These are phyloP conservation scores for Dicentrarchus labrax DNA, from an alignment of 2,113 vertebrate species.

Conservation along the genomic window DNA sequence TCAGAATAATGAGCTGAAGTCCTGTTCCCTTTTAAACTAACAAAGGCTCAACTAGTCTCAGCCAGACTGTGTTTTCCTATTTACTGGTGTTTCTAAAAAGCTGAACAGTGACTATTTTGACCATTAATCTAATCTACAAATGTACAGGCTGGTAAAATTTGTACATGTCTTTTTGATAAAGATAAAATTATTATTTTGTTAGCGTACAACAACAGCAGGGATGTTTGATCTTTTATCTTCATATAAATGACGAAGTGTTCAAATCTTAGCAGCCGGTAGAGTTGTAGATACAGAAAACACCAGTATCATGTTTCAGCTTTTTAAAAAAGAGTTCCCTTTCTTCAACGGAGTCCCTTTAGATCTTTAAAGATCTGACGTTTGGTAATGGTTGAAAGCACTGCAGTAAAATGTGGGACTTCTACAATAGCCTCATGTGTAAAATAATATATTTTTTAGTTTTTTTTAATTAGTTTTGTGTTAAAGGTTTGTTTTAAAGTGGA, in stretches of 20 bases:
- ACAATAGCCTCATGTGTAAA: background rate
- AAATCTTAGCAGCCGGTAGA: background rate
- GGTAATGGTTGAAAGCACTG: background rate
- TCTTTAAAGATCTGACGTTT: background rate
- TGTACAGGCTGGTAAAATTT: background rate
- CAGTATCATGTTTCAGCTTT: background rate
- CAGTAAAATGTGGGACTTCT: slow-evolving; percentile 56
- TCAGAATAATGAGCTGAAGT: background rate
- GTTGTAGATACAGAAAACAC: background rate
- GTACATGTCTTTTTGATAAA: background rate
- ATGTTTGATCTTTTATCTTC: background rate
- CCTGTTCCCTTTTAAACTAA: background rate
- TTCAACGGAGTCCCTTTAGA: background rate
- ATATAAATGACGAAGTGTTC: background rate
- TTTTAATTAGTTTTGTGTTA: slow-evolving; percentile 40
- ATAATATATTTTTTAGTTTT: background rate
- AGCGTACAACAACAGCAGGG: background rate
- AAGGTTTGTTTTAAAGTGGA: background rate
- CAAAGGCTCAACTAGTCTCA: too few species aligned
- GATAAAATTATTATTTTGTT: background rate
- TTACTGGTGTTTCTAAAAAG: background rate
- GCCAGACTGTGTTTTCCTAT: too few species aligned
- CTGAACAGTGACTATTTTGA: background rate
- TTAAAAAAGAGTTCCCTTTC: background rate
- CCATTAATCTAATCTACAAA: background rate